Evolutionary conservation across 2,113 vertebrate species (phyloP).

Genomic region (Albula glossodonta): DNA sequence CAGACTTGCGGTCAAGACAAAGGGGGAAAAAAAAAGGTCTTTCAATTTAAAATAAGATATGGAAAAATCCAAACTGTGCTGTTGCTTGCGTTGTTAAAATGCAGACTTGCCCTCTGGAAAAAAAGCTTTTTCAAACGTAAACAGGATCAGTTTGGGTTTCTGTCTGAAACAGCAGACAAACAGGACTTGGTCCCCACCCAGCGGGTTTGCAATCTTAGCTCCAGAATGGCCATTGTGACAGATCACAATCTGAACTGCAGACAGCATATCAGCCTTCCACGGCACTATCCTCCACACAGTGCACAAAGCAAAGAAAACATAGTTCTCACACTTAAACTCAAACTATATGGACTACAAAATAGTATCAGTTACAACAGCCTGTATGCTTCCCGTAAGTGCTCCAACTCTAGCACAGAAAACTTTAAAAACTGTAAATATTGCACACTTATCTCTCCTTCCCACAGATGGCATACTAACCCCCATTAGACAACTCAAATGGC

Average conservation of each 20-base stretch:
- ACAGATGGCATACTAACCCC: background rate
- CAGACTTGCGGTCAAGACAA: background rate
- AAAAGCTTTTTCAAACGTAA: background rate
- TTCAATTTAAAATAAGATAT: background rate
- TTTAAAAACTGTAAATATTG: background rate
- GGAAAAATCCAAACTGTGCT: slow-evolving; percentile 12
- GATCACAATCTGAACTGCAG: background rate
- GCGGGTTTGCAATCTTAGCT: background rate
- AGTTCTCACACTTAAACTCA: too few relatives aligned
- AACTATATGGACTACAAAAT: too few relatives aligned
- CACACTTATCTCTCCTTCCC: background rate
- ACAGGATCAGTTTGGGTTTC: background rate
- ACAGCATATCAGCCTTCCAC: background rate
- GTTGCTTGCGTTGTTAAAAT: background rate
- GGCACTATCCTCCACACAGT: background rate
- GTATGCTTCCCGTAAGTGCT: too few relatives aligned
- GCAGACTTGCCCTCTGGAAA: background rate
- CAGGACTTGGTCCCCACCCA: too few relatives aligned
- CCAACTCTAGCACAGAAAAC: background rate
- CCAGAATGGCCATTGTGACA: background rate
- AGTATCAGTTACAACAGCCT: too few relatives aligned
- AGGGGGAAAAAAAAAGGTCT: background rate
- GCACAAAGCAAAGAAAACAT: too few relatives aligned
- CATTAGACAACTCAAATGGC: background rate
- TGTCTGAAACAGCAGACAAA: background rate